Evolutionary conservation across 2,113 vertebrate genomes (phyloP), one percentile per base, ranked within the genome.

Genomic region (Buteo buteo): DNA sequence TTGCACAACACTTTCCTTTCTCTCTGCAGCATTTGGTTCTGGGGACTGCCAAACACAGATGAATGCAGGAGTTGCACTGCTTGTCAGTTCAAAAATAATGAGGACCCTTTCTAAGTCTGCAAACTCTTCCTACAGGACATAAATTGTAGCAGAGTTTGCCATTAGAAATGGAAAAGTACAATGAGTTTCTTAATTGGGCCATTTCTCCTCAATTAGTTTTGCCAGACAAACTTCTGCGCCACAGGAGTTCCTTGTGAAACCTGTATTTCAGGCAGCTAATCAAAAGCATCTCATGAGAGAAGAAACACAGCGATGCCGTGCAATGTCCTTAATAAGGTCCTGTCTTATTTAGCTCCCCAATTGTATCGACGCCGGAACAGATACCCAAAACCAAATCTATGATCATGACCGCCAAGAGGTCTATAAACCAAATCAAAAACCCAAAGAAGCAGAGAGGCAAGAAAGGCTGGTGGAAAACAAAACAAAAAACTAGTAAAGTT

Each of bases 221-320:
- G 86, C 86, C 80, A 93, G 89, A 81, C 82, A 94, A 94, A 81
- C 47, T 85, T 92, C 70, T 87, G 80, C 2, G 5, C 77, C 73
- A 73, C 69, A 74, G 79, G 61, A 94, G 50, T 77, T 96, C 71
- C 82, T 62, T n/a, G 92, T 86, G 89, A 83, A 95, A 95, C 93
- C 93, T 92, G 94, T 80, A 67, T 96, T 96, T 96, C 94, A 80
- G 93, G 95, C 80, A 83, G 58, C 71, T 94, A 82, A 91, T 94
- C 85, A 86, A 70, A 96, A 94, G 54, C 65, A 76, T 93, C 93
- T 94, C 50, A 52, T 9, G 25, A 88, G 57, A 44, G 40, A 90
- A 72, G 29, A 76, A 76, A 85, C 55, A 47, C 28, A 20, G 6
- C 5, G 57, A 50, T 86, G 62, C 42, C 59, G 34, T 36, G 47